Evolutionary conservation across 2,888 invertebrate genomes (phyloP).

Genomic region (Tipula unca): DNA sequence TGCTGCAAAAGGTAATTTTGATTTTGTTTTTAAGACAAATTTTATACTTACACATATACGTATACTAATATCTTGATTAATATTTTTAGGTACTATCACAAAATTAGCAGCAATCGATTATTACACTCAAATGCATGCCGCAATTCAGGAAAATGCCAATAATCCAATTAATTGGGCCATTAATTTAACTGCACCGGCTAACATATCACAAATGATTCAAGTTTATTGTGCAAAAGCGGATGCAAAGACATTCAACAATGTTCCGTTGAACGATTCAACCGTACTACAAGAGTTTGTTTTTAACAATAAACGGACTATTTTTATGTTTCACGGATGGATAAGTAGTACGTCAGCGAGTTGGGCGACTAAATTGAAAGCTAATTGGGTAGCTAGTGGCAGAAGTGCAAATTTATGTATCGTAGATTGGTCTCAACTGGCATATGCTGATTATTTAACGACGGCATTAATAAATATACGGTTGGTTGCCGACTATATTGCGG

Average conservation of each 20-base stretch:
- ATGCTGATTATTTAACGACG: background rate
- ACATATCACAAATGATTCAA: background rate
- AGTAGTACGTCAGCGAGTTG: background rate
- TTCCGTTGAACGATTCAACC: background rate
- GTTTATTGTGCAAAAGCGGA: background rate
- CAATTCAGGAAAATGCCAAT: background rate
- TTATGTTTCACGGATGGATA: background rate
- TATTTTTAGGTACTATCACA: too few species aligned
- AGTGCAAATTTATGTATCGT: background rate
- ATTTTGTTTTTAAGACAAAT: too few species aligned
- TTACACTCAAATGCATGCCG: too few species aligned
- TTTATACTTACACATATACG: too few species aligned
- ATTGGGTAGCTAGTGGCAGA: background rate
- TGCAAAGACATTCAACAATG: background rate
- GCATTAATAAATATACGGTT: background rate
- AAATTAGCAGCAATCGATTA: too few species aligned
- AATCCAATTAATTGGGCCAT: background rate
- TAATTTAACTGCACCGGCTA: background rate
- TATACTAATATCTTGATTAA: too few species aligned
- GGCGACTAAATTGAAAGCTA: background rate
- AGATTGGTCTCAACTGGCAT: background rate
- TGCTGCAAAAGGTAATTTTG: too few species aligned
- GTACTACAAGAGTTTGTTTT: background rate
- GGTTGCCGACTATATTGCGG: background rate
- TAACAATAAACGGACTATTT: background rate